Base-by-base conservation (phyloP, 1,140 invertebrate species). In the Arion vulgaris region DNA sequence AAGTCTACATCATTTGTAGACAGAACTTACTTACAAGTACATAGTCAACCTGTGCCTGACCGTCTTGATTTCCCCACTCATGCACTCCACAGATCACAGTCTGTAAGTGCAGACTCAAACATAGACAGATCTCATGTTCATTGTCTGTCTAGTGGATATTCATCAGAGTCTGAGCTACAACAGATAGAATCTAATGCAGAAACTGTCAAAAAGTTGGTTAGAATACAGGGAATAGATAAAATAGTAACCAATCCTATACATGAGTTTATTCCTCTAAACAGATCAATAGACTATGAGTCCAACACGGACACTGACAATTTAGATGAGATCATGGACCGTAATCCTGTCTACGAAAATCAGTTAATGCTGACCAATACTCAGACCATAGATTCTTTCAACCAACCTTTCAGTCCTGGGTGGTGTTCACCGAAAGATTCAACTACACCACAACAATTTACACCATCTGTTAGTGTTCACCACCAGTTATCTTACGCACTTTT, bases 111-210 rank as follows among this genome's bases (percentile, higher is more conserved):
- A 15, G 51, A 57, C 4, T 23, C 23, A 2, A 2, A 1, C 68
- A 36, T 26, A 1, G 74, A 77, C 49, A 51, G 74, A 45, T 57
- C 57, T 0, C 36, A 28, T 0, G 5, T 72, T n/a, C 79, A 80
- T 13, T 9, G 79, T 28, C 79, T 69, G 45, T 80, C 79, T 36
- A 80, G 79, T 53, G 79, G 68, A 7, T 80, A 80, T 28, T 80
- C 79, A 19, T 80, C 79, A 32, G 79, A 80, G 36, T 72, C 38
- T 71, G 79, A 80, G 51, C 69, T 80, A 13, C 79, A 80, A 45
- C 79, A 80, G 36, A 80, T 80, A 5, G 79, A 80, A 72, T 39
- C 23, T 5, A 80, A 80, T 41, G 66, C 68, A 2, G 38, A 69
- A 28, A 34, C 77, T 7, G 57, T 38, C 23, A 66, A 69, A 39